Evolutionary conservation across 2,797 vertebrate species (phyloP).

Genomic region (Megaceryle alcyon): DNA sequence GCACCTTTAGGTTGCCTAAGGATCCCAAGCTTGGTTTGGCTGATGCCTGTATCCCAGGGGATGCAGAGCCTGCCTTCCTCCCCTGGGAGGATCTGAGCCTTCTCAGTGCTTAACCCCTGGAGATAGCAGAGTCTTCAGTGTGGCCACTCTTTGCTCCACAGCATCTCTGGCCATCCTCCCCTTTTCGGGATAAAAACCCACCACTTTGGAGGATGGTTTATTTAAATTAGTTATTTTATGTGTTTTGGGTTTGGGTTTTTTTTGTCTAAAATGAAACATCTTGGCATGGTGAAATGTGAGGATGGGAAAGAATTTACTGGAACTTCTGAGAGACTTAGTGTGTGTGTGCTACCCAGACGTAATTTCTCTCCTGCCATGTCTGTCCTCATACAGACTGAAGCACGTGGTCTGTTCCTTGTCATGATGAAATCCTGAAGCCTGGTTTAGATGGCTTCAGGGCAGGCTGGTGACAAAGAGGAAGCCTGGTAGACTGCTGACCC

Average conservation of each 20-base stretch:
- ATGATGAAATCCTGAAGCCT: not conserved
- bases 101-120: not conserved
- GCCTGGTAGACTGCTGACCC: not conserved
- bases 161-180: not conserved
- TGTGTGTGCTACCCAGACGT: not conserved
- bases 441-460: not conserved
- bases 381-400: not conserved
- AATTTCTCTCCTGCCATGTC: not conserved
- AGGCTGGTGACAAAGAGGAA: not conserved
- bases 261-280: not conserved
- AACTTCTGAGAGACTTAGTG: not conserved
- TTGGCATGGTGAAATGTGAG: not conserved
- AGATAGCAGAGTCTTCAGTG: not conserved
- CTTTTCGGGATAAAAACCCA: not conserved
- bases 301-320: slow-evolving; percentile 12
- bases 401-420: not conserved
- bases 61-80: not conserved
- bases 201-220: not conserved
- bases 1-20: not conserved
- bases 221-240: not conserved
- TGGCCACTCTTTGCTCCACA: not conserved
- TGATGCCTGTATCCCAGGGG: not conserved
- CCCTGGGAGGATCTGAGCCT: not conserved
- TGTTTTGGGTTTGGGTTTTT: not conserved
- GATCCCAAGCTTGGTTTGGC: not conserved